Percentiles rank a stretch among this genome's conserved stretches.
Evolutionary conservation across 2,888 invertebrate species (phyloP).

Genomic region (Anagyrus pseudococci): DNA sequence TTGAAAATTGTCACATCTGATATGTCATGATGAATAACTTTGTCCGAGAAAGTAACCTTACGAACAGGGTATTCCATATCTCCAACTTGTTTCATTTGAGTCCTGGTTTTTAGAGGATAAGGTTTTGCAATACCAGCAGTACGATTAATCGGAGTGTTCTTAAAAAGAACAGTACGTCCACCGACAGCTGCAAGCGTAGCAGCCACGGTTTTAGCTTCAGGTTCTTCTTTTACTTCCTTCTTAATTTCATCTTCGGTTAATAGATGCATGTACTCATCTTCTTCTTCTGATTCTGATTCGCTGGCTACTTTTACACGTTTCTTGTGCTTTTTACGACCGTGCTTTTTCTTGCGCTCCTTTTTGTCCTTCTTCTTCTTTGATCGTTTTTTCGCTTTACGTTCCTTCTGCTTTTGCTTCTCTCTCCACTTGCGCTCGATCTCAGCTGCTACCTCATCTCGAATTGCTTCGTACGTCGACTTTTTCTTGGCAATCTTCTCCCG

Average conservation of each 20-base stretch:
- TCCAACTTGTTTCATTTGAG: conserved; percentile 52
- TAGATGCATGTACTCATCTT: conserved; percentile 34
- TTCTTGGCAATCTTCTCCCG: conserved; percentile 55
- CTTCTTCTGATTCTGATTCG: conserved; percentile 32
- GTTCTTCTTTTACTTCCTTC: conserved; percentile 44
- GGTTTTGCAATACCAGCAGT: conserved; percentile 15
- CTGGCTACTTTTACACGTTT: conserved; percentile 24
- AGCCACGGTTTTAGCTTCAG: conserved; percentile 24
- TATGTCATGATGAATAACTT: conserved; percentile 35
- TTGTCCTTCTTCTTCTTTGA: conserved; percentile 44
- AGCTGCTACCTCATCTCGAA: conserved; percentile 55
- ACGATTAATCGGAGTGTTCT: conserved; percentile 22
- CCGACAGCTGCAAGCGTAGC: conserved; percentile 35
- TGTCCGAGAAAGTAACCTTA: conserved; percentile 37
- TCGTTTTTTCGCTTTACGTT: conserved; percentile 44
- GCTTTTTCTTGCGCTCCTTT: conserved; percentile 40
- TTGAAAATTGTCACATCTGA: conserved; percentile 17
- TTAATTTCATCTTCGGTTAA: conserved; percentile 51
- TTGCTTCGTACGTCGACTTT: conserved; percentile 52
- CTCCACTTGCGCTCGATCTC: conserved; percentile 54
- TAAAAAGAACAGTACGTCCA: conserved; percentile 31
- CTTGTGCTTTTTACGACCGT: conserved; percentile 35
- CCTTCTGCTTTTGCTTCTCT: conserved; percentile 48
- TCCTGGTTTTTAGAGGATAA: conserved; percentile 45
- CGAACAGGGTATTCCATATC: conserved; percentile 35